Percentiles rank a stretch among this genome's conserved stretches.
phyloP scores from a whole-genome alignment of 2,113 vertebrate genomes.

The Corynorhinus townsendii region DNA sequence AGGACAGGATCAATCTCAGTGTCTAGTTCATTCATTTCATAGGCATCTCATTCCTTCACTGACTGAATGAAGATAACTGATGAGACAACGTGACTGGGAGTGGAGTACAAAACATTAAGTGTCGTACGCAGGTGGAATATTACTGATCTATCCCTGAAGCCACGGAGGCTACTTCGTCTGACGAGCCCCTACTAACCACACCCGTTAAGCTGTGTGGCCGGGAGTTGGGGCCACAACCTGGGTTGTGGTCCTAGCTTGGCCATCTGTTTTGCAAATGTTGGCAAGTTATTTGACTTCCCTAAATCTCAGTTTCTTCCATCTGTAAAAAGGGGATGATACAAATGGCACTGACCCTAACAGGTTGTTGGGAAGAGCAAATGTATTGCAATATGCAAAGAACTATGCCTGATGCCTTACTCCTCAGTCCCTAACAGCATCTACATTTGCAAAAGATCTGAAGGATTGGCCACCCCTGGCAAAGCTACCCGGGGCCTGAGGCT shows the following conservation, averaged over 20 bases:
- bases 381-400: neutral
- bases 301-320: neutral
- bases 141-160: neutral
- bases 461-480: too few species aligned
- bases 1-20: neutral
- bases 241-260: neutral
- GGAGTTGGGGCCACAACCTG: neutral
- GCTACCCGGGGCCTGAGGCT: constrained; percentile 39
- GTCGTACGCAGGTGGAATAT: neutral
- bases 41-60: neutral
- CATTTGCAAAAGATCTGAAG: neutral
- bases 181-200: neutral
- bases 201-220: neutral
- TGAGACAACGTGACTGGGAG: neutral
- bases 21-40: neutral
- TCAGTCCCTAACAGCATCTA: neutral
- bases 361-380: neutral
- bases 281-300: neutral
- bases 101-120: neutral
- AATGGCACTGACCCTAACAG: neutral
- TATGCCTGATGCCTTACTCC: neutral
- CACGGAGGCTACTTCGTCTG: neutral
- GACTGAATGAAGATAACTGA: neutral
- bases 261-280: neutral
- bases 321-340: neutral